phyloP scores from a whole-genome alignment of 2,888 invertebrate species.

The Coenonympha arcania region DNA sequence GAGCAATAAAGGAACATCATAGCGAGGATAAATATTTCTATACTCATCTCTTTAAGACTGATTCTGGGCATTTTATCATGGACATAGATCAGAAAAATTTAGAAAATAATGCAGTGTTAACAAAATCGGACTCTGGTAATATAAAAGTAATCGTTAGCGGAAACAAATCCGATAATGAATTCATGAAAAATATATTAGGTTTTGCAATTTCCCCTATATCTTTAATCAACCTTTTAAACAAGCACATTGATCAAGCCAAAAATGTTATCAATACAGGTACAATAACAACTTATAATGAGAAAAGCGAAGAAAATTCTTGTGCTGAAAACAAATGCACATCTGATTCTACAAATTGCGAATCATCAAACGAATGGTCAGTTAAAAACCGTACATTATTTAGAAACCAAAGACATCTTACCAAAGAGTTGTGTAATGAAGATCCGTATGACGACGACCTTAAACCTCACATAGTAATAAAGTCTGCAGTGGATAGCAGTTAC shows the following conservation, averaged over 20 bases:
- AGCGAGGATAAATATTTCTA: slow-evolving; percentile 32
- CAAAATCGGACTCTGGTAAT: slow-evolving; percentile 42
- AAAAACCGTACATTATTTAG: slow-evolving; percentile 7
- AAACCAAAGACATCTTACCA: background rate
- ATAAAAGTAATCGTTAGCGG: slow-evolving; percentile 40
- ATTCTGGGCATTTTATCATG: slow-evolving; percentile 40
- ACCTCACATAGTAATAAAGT: slow-evolving; percentile 37
- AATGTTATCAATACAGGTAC: slow-evolving; percentile 35
- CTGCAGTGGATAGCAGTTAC: slow-evolving; percentile 30
- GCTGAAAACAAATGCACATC: slow-evolving; percentile 39
- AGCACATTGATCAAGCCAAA: slow-evolving; percentile 28
- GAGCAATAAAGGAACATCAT: slow-evolving; percentile 34
- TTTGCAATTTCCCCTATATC: slow-evolving; percentile 28
- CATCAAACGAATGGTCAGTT: slow-evolving; percentile 21
- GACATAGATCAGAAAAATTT: slow-evolving; percentile 30
- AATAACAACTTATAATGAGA: slow-evolving; percentile 37
- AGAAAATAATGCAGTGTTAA: slow-evolving; percentile 27
- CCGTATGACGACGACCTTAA: background rate
- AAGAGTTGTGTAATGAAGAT: background rate
- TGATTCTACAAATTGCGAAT: slow-evolving; percentile 27
- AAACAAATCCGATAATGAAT: slow-evolving; percentile 8
- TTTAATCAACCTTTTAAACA: slow-evolving; percentile 32
- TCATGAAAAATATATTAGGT: slow-evolving; percentile 7
- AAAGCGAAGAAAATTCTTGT: slow-evolving; percentile 31
- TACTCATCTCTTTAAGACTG: slow-evolving; percentile 37